Evolutionary conservation across 2,113 vertebrate species (phyloP).

Genomic region (Sminthopsis crassicaudata): DNA sequence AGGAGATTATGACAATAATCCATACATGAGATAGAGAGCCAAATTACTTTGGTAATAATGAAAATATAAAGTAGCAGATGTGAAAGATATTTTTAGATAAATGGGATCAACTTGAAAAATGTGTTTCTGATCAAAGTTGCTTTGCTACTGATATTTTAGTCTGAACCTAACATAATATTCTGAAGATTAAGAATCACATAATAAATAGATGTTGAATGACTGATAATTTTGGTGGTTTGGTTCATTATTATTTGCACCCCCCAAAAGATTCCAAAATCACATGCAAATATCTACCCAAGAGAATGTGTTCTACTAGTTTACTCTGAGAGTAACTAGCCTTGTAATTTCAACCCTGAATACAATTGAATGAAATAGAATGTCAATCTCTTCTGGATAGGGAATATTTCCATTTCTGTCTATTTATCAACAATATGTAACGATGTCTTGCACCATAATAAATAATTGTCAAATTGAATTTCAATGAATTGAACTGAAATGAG

Average conservation of each 20-base stretch:
- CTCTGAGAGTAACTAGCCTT: not conserved
- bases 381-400: not conserved
- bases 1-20: not conserved
- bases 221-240: not conserved
- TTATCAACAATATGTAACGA: not conserved
- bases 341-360: not conserved
- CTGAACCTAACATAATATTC: not conserved
- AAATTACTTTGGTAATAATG: not conserved
- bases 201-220: not conserved
- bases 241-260: not conserved
- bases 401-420: not conserved
- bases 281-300: not conserved
- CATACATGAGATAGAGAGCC: not conserved
- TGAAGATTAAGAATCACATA: not conserved
- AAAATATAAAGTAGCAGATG: not conserved
- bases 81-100: not conserved
- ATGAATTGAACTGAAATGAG: not conserved
- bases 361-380: not conserved
- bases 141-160: not conserved
- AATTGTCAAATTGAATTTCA: not conserved
- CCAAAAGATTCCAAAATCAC: not conserved
- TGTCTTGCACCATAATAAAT: not conserved
- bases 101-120: not conserved
- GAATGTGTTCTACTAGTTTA: not conserved
- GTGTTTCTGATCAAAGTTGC: not conserved